These are phyloP conservation scores for Zoanthus solanderi DNA, from an alignment of 92 coral and sea anemone genomes.

Conservation along the genomic window DNA sequence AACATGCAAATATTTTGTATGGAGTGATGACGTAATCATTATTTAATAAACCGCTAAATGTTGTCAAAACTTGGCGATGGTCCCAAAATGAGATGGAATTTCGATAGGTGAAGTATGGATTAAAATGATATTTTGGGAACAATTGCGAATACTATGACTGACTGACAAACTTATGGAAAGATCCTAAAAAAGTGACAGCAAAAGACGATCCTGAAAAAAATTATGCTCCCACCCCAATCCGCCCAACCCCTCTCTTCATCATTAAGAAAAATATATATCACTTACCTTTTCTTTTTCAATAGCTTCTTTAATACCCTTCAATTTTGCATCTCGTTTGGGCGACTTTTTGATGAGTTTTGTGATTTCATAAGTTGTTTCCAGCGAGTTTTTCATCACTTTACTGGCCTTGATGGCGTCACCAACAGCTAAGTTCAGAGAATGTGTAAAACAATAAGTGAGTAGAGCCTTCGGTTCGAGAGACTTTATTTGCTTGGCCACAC, in stretches of 20 bases:
- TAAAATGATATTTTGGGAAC: slow-evolving; percentile 6
- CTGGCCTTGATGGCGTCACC: slow-evolving; percentile 9
- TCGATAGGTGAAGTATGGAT: slow-evolving; percentile 8
- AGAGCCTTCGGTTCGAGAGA: slow-evolving; percentile 4
- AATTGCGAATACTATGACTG: slow-evolving; percentile 1
- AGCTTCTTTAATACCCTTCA: slow-evolving; percentile 3
- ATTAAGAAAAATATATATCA: slow-evolving; percentile 1
- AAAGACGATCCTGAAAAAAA: slow-evolving; percentile 6
- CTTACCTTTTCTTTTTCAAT: slow-evolving; percentile 3
- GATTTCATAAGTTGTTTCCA: slow-evolving; percentile 6
- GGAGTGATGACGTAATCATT: slow-evolving; percentile 1
- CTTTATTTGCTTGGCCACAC: slow-evolving; percentile 19
- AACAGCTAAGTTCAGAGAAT: neutral
- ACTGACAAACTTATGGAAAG: slow-evolving; percentile 7
- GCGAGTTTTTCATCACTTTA: slow-evolving; percentile 7
- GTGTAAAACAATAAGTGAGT: neutral
- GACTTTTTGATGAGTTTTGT: slow-evolving; percentile 6
- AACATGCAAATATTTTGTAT: neutral
- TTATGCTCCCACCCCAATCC: slow-evolving; percentile 1
- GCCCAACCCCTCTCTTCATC: slow-evolving; percentile 4
- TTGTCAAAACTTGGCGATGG: slow-evolving; percentile 9
- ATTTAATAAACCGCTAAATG: neutral
- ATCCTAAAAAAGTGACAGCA: slow-evolving; percentile 7
- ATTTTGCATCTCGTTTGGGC: slow-evolving; percentile 9
- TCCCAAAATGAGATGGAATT: slow-evolving; percentile 4